Evolutionary conservation across 2,888 invertebrate genomes (phyloP), one percentile per base, ranked within the genome.

Genomic region (Pollenia griseotomentosa): DNA sequence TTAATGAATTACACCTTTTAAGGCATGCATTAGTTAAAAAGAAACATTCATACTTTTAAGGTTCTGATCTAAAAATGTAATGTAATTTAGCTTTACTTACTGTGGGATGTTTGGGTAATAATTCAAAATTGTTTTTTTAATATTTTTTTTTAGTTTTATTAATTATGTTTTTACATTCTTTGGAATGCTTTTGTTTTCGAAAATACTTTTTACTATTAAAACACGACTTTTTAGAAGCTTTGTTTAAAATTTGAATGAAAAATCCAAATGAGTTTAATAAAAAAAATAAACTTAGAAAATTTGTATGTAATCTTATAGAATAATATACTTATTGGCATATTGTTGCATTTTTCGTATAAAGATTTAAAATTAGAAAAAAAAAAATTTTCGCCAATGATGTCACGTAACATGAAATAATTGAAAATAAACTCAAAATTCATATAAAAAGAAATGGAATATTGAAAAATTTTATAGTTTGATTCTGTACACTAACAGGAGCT

Each of bases 401-500:
- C 70, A 83, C 77, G 83, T 83, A 77, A 77, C 63, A 63, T 77
- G 55, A 81, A 75, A 63, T 61, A 51, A 70, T 16, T 48, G 16
- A 68, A 65, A 73, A 71, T 77, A 55, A 19, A 46, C 66, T 48
- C n/a, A 55, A 33, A 66, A 46, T 88, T 89, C 83, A 88, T 90
- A 90, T 90, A 90, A 88, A 90, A 89, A 88, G 86, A 70, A 70
- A 59, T 80, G 81, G 46, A 57, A 53, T n/a, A 66, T 71, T 46
- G 6, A 65, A 46, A 33, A 40, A 53, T 88, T 90, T 90, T 87
- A 91, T 90, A 91, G 91, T 91, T 91, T 90, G 87, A 90, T 91
- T 71, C 90, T 88, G 90, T 89, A 90, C 83, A 63, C 89, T 79
- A 89, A 88, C 33, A 68, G 61, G 53, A 90, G 89, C 88, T 87